Base-by-base conservation (phyloP, 2,113 vertebrate genomes). In the Synodontis membranacea region DNA sequence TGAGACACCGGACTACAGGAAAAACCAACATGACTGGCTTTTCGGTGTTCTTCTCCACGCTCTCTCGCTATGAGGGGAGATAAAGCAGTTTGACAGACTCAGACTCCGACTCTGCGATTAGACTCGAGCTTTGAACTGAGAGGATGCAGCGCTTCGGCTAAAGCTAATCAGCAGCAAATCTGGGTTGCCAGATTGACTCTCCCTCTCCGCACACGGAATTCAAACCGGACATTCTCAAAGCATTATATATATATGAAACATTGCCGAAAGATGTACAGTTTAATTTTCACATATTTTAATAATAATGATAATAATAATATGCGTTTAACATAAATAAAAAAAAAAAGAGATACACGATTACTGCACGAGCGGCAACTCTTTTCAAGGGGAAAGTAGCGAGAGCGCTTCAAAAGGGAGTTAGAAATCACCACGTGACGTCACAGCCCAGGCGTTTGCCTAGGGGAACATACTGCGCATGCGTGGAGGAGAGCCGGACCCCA, bases 21-120 rank as follows among this genome's bases (percentile, higher is more conserved):
- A 68, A 86, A 28, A 37, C 15, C 7, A 31, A 54, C 84, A 86
- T 80, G 28, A 8, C 42, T 31, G 7, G 19, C 8, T 17, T 80
- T 80, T 66, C 2, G 10, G 37, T 79, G 37, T 79, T 79, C 17
- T 19, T 58, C 5, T 74, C 3, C 25, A 34, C 37, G 58, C n/a
- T 85, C 17, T 31, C n/a, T n/a, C n/a, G 34, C 54, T n/a, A 60
- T 39, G 72, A n/a, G n/a, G 23, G 64, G 2, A 37, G 79, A 70
- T n/a, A n/a, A n/a, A n/a, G n/a, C n/a, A 70, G n/a, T 52, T 39
- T 68, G 76, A 79, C 83, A 84, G 83, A 72, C 48, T n/a, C 83
- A 84, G 83, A 72, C 48, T n/a, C 21, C 37, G 68, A 39, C 52
- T 56, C 62, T 23, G 37, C 68, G 48, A 28, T 25, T 76, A 60